Percentiles rank a stretch among this genome's conserved stretches.
Conservation (phyloP, 2,797 vertebrate genomes). For the Anabacerthia variegaticeps region DNA sequence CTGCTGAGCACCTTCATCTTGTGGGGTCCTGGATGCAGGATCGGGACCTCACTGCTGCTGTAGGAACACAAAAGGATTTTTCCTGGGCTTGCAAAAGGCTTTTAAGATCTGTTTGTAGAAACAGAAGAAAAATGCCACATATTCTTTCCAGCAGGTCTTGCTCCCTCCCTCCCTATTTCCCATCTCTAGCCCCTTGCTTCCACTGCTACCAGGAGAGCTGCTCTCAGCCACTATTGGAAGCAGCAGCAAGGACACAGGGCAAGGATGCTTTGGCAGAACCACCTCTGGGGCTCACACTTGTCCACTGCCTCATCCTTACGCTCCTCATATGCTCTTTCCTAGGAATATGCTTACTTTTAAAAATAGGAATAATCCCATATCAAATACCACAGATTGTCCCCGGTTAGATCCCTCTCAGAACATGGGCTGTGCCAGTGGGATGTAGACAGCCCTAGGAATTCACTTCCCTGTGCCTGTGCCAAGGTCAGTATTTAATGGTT, state of each 20-base stretch:
- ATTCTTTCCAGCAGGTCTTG: not conserved
- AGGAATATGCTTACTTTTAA: not conserved
- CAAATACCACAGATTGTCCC: not conserved
- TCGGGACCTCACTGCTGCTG: not conserved
- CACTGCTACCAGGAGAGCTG: not conserved
- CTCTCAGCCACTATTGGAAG: rapidly evolving
- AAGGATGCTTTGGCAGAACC: not conserved
- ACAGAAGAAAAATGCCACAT: rapidly evolving
- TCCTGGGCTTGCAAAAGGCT: not conserved
- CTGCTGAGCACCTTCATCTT: not conserved
- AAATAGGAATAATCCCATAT: not conserved
- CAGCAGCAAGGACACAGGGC: rapidly evolving
- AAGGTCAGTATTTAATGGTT: not conserved
- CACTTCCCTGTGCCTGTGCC: not conserved
- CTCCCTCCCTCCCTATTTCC: not conserved
- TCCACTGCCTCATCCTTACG: not conserved
- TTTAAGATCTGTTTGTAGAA: not conserved
- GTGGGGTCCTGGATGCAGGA: too few species aligned
- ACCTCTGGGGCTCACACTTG: rapidly evolving
- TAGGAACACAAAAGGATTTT: not conserved
- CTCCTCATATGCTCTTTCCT: not conserved
- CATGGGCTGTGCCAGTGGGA: not conserved
- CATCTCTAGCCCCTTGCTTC: not conserved
- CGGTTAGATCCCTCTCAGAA: not conserved
- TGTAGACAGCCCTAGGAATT: not conserved